Base-by-base conservation (phyloP, 2,797 vertebrate genomes). In the Propithecus perrieri region DNA sequence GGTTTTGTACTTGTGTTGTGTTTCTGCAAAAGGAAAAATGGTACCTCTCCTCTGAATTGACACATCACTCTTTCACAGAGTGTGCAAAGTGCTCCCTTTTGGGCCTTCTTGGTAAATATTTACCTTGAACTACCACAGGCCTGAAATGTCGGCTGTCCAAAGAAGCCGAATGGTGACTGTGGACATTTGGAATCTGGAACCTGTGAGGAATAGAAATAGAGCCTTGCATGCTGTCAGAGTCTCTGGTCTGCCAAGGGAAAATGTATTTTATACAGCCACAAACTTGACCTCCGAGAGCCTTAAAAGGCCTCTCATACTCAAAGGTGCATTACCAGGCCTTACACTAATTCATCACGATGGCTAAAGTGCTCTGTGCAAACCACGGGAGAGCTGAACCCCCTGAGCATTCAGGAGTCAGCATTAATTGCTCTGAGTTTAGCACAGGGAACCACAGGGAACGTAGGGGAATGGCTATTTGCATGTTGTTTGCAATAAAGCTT, bases 261-360 rank as follows among this genome's bases (percentile, higher is more conserved):
- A 98, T 98, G 96, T 98, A 98, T 97, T 98, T 99, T 99, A 99
- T 98, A 98, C 98, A 99, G 98, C 98, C 98, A 98, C 96, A 95
- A 97, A 97, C 97, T 97, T 99, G 98, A 99, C 98, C 99, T 98
- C 98, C 38, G 89, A 98, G 98, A 99, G 98, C 98, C 98, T 99
- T 99, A 99, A 99, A 99, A 99, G 98, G 98, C 98, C 98, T 98
- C 98, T 98, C 97, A 98, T 99, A 99, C 98, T 99, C 99, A 99
- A 99, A 99, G 99, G 99, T 99, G 98, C 99, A 99, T 99, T 99
- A 99, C 98, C 91, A 99, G 98, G 98, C 99, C 98, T 99, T 99
- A 99, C 98, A 98, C 99, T 99, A 99, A 99, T 99, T 99, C 98
- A 98, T 99, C 98, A 98, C 98, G 99, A 99, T 99, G 98, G 99